Percentiles rank a stretch among this genome's conserved stretches.
Evolutionary conservation across 1,140 invertebrate species (phyloP).

Genomic region (Neodiprion pinetum): DNA sequence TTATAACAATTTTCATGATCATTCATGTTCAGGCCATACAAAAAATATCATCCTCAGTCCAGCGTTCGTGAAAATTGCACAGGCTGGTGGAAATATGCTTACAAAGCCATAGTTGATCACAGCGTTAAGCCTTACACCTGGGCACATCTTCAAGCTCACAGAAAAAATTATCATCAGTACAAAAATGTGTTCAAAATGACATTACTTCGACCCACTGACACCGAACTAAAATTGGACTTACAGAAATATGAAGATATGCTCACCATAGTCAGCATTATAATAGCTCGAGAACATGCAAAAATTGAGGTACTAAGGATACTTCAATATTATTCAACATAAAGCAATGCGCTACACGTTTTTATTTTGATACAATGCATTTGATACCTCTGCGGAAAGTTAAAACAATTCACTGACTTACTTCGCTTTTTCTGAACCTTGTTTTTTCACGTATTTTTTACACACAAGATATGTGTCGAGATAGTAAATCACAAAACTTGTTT

Average conservation of each 20-base stretch:
- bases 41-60: constrained; percentile 56
- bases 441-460: too few species aligned
- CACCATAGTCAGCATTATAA: constrained; percentile 77
- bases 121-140: constrained; percentile 77
- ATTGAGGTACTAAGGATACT: constrained; percentile 32
- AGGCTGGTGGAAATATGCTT: constrained; percentile 82
- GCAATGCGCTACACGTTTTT: not conserved
- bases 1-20: constrained; percentile 11
- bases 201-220: constrained; percentile 75
- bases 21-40: constrained; percentile 35
- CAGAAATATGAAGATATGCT: constrained; percentile 79
- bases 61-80: constrained; percentile 56
- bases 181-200: constrained; percentile 76
- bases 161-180: constrained; percentile 75
- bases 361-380: too few species aligned
- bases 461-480: not conserved
- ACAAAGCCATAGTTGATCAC: constrained; percentile 75
- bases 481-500: not conserved
- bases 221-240: constrained; percentile 75
- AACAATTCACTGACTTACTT: not conserved
- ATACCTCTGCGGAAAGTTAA: too few species aligned
- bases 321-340: not conserved
- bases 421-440: too few species aligned
- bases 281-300: constrained; percentile 76
- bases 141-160: constrained; percentile 73